Percentiles rank a stretch among this genome's conserved stretches.
These are phyloP conservation scores for Papilio xuthus DNA, from an alignment of 1,140 invertebrate genomes.

Conservation along the genomic window DNA sequence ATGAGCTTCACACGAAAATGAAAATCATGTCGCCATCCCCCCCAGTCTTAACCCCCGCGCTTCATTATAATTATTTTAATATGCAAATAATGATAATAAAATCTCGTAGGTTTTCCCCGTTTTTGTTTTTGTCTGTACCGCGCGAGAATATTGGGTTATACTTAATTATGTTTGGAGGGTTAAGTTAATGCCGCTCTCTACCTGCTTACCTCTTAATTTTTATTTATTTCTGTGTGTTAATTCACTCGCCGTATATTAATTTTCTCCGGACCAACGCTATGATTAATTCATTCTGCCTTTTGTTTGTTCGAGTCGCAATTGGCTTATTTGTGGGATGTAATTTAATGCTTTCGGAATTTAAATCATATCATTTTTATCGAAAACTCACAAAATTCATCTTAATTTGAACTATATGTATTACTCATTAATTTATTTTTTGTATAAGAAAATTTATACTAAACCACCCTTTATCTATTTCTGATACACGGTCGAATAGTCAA, in stretches of 20 bases:
- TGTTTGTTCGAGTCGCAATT: conserved; percentile 17
- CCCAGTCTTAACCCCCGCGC: conserved; percentile 47
- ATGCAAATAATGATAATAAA: conserved; percentile 63
- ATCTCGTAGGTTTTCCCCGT: conserved; percentile 48
- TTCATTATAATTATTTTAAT: conserved; percentile 62
- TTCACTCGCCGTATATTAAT: conserved; percentile 49
- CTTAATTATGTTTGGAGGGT: conserved; percentile 54
- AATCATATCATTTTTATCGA: neutral
- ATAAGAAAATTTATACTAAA: no score
- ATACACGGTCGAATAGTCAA: no score
- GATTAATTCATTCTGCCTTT: conserved; percentile 35
- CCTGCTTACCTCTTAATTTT: conserved; percentile 52
- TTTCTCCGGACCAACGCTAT: conserved; percentile 30
- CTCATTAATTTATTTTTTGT: no score
- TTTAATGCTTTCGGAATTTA: neutral
- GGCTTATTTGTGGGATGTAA: neutral
- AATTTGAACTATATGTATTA: no score
- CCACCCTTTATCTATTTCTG: no score
- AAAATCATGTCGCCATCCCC: conserved; percentile 40
- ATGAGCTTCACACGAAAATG: conserved; percentile 44
- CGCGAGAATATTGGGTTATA: conserved; percentile 54
- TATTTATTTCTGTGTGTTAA: conserved; percentile 52
- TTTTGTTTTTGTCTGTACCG: conserved; percentile 47
- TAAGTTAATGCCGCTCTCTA: conserved; percentile 43
- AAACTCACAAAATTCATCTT: no score